phyloP scores from a whole-genome alignment of 2,113 vertebrate genomes.

The Apeltes quadracus region DNA sequence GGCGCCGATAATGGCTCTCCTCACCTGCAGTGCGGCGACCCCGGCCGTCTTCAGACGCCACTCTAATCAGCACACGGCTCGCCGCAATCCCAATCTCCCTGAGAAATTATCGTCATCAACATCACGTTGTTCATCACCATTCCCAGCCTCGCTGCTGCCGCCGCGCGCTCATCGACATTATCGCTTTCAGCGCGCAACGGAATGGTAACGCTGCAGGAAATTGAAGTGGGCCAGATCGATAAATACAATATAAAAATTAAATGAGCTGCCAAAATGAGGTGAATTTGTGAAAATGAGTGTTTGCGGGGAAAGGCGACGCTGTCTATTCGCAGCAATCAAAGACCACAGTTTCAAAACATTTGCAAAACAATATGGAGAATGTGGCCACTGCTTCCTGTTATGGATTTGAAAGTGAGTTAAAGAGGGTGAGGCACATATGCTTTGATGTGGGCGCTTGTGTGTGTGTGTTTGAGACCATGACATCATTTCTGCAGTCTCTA shows the following conservation, averaged over 20 bases:
- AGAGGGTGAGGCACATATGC: conserved; percentile 41
- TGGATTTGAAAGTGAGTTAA: conserved; percentile 49
- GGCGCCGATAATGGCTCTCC: conserved; percentile 33
- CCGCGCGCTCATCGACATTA: conserved; percentile 60
- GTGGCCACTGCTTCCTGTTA: conserved; percentile 24
- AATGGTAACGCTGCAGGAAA: conserved; percentile 59
- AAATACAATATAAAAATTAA: conserved; percentile 71
- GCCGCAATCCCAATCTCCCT: conserved; percentile 60
- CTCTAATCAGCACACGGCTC: conserved; percentile 69
- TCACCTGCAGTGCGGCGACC: conserved; percentile 46
- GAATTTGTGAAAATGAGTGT: conserved; percentile 58
- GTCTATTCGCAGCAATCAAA: conserved; percentile 47
- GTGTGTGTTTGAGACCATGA: conserved; percentile 40
- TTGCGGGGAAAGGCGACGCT: conserved; percentile 35
- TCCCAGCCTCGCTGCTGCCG: conserved; percentile 47
- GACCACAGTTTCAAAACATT: conserved; percentile 34
- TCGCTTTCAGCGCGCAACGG: conserved; percentile 36
- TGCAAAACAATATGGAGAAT: conserved; percentile 27
- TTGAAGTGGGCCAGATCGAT: conserved; percentile 73
- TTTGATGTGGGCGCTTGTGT: conserved; percentile 52
- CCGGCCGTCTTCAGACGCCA: conserved; percentile 50
- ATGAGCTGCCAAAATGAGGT: conserved; percentile 65
- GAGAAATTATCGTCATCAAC: conserved; percentile 56
- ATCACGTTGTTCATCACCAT: conserved; percentile 61
- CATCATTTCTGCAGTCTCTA: conserved; percentile 55